Evolutionary conservation across 1,140 invertebrate genomes (phyloP).

Genomic region (Cherax destructor): DNA sequence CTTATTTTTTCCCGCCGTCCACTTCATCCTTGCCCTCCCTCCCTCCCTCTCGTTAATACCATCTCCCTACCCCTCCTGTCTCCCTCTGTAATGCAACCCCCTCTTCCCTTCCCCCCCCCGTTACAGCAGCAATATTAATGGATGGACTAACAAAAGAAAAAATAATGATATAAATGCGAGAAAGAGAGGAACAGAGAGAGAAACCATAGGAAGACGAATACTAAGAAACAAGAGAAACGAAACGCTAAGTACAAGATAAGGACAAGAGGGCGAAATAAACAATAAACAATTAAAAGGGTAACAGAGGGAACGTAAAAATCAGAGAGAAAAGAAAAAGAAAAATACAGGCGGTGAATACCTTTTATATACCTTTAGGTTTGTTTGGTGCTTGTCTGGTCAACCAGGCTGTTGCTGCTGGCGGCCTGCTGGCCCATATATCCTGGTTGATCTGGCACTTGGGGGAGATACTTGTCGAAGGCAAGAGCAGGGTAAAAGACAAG

Average conservation of each 20-base stretch:
- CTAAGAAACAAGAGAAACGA: neutral
- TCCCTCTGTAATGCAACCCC: neutral
- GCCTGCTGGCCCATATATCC: too few species aligned
- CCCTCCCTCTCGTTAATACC: neutral
- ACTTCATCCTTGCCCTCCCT: neutral
- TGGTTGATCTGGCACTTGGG: too few species aligned
- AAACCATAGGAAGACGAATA: neutral
- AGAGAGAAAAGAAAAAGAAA: neutral
- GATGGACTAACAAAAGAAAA: neutral
- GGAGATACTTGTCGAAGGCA: too few species aligned
- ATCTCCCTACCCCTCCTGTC: neutral
- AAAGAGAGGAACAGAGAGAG: neutral
- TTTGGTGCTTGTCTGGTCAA: too few species aligned
- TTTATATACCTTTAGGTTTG: too few species aligned
- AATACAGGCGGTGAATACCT: neutral
- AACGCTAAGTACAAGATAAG: neutral
- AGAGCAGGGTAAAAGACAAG: too few species aligned
- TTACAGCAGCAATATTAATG: neutral
- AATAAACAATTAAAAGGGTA: neutral
- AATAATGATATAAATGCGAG: neutral
- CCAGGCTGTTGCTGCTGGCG: too few species aligned
- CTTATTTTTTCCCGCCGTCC: neutral
- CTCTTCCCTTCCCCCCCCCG: neutral
- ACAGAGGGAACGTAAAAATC: neutral
- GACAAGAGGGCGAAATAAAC: too few species aligned